Conservation (phyloP, 2,113 vertebrate genomes). For the Callorhinus ursinus region DNA sequence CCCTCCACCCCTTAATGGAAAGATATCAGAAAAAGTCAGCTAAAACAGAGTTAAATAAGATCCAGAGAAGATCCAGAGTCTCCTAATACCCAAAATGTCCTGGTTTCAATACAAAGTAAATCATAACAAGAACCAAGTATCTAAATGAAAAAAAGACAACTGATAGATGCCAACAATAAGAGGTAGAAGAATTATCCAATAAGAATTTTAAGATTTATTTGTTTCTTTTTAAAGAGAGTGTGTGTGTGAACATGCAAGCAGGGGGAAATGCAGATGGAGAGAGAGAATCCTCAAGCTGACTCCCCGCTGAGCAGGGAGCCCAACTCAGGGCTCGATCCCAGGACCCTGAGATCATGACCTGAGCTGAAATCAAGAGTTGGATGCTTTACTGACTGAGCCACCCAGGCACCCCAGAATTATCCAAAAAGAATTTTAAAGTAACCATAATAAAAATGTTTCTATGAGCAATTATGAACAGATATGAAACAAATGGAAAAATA, state of each 20-base stretch:
- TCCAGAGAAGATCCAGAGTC: background rate
- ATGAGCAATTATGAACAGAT: background rate
- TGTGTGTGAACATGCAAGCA: background rate
- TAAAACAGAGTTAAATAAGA: slow-evolving; percentile 11
- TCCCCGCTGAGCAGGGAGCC: background rate
- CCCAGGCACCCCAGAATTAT: background rate
- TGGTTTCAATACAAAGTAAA: background rate
- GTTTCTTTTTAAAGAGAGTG: background rate
- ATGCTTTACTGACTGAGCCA: background rate
- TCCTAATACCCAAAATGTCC: background rate
- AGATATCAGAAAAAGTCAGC: background rate
- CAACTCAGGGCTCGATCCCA: background rate
- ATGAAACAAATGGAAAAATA: background rate
- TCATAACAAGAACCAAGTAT: background rate
- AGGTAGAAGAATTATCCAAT: background rate
- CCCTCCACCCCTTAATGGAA: too few relatives aligned
- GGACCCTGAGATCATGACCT: background rate
- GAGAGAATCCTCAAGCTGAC: background rate
- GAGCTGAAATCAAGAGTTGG: background rate
- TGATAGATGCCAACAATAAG: background rate
- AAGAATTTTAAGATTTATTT: background rate
- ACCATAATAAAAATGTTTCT: background rate
- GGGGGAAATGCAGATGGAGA: background rate
- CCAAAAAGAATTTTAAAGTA: background rate
- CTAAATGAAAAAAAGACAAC: background rate